Evolutionary conservation across 1,140 invertebrate genomes (phyloP).

Genomic region (Calycopis cecrops): DNA sequence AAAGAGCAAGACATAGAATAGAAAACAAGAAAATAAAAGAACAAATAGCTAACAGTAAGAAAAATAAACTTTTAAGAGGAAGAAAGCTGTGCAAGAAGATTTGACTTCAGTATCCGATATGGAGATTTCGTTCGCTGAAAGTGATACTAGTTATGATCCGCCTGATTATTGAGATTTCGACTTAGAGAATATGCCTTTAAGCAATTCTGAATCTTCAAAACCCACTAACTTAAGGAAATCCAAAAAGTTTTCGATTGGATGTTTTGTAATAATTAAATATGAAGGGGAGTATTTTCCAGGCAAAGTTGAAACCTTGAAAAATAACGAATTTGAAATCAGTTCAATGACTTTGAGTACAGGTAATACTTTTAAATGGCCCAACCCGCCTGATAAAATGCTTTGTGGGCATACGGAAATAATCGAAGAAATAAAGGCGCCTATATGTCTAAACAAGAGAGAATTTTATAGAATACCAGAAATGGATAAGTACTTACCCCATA

Average conservation of each 20-base stretch:
- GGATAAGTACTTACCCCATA: constrained; percentile 24
- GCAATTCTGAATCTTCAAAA: constrained; percentile 9
- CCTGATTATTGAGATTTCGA: constrained; percentile 9
- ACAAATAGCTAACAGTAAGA: constrained; percentile 9
- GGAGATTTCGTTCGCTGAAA: constrained; percentile 14
- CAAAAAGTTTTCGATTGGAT: constrained; percentile 11
- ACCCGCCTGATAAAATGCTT: constrained; percentile 26
- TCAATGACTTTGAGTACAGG: constrained; percentile 25
- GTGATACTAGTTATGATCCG: constrained; percentile 14
- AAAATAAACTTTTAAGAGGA: constrained; percentile 16
- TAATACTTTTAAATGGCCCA: constrained; percentile 31
- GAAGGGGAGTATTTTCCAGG: constrained; percentile 17
- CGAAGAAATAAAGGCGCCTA: constrained; percentile 22
- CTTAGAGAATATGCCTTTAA: constrained; percentile 13
- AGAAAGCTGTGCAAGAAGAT: constrained; percentile 10
- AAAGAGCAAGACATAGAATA: constrained; percentile 24
- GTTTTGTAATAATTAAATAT: constrained; percentile 14
- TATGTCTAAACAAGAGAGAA: constrained; percentile 26
- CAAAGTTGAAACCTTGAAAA: constrained; percentile 19
- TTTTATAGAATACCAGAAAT: constrained; percentile 28
- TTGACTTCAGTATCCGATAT: constrained; percentile 13
- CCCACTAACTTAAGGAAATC: constrained; percentile 1
- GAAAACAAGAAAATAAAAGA: constrained; percentile 12
- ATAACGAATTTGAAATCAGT: constrained; percentile 21
- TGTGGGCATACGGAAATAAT: constrained; percentile 22